phyloP scores from a whole-genome alignment of 1,140 invertebrate genomes.

The Tetragonula clypearis region DNA sequence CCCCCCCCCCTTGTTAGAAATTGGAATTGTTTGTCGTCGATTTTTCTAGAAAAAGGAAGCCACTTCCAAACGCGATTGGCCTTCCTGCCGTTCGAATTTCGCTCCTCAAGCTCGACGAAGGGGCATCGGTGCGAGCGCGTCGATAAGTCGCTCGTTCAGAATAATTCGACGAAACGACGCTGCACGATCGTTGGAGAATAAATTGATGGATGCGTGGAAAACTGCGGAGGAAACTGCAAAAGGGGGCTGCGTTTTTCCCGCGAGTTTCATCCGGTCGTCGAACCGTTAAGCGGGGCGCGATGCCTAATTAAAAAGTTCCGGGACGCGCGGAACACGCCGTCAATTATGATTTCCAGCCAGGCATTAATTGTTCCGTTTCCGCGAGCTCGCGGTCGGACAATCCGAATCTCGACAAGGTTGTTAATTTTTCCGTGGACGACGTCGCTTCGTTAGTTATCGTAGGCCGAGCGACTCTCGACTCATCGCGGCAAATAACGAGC shows the following conservation, averaged over 20 bases:
- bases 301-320: conserved; percentile 51
- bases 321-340: not conserved
- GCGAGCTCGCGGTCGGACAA: not conserved
- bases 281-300: conserved; percentile 25
- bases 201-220: not conserved
- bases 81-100: too few species aligned
- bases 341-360: conserved; percentile 48
- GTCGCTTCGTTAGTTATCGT: conserved; percentile 20
- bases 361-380: conserved; percentile 48
- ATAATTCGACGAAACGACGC: not conserved
- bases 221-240: not conserved
- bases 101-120: not conserved
- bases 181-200: not conserved
- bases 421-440: conserved; percentile 30
- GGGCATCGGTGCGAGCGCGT: not conserved
- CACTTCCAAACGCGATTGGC: too few species aligned
- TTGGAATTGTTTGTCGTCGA: not conserved
- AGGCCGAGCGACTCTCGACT: not conserved
- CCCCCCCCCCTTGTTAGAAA: not conserved
- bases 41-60: too few species aligned
- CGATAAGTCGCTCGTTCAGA: not conserved
- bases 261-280: conserved; percentile 16
- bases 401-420: conserved; percentile 27
- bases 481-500: conserved; percentile 48
- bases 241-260: not conserved